Percentiles rank a stretch among this genome's conserved stretches.
Conservation (phyloP, 2,888 invertebrate species). For the Himalopsyche tibetana region DNA sequence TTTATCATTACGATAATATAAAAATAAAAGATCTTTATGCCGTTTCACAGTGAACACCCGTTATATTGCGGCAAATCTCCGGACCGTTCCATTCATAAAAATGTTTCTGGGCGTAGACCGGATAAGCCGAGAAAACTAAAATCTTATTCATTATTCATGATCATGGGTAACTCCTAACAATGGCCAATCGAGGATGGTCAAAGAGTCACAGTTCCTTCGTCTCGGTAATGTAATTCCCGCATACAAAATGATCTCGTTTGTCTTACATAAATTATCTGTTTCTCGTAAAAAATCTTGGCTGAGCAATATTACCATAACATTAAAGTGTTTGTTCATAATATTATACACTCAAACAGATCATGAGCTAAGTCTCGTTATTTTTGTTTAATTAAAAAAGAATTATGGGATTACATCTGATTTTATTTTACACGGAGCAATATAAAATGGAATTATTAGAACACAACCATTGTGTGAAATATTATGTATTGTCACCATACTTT, state of each 20-base stretch:
- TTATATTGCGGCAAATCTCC: slow-evolving; percentile 16
- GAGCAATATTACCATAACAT: too few species aligned
- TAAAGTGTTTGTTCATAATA: too few species aligned
- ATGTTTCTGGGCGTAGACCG: slow-evolving; percentile 60
- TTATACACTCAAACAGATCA: too few species aligned
- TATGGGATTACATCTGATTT: too few species aligned
- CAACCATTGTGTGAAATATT: too few species aligned
- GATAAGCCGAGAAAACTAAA: slow-evolving; percentile 54
- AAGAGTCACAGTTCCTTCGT: slow-evolving; percentile 10
- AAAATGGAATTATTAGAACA: too few species aligned
- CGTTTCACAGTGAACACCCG: neutral
- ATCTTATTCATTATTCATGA: slow-evolving; percentile 60
- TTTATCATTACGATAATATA: too few species aligned
- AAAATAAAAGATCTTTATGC: neutral
- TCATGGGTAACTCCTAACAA: slow-evolving; percentile 50
- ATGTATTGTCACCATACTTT: too few species aligned
- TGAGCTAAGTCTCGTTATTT: too few species aligned
- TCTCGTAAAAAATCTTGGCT: too few species aligned
- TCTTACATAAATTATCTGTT: slow-evolving; percentile 7
- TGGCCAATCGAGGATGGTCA: slow-evolving; percentile 54
- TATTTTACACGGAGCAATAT: too few species aligned
- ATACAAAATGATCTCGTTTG: neutral
- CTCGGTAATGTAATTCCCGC: neutral
- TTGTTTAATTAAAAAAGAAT: too few species aligned
- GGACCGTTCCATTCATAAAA: slow-evolving; percentile 56